phyloP scores from a whole-genome alignment of 2,888 invertebrate species.

The Torymus aiolomorphi region DNA sequence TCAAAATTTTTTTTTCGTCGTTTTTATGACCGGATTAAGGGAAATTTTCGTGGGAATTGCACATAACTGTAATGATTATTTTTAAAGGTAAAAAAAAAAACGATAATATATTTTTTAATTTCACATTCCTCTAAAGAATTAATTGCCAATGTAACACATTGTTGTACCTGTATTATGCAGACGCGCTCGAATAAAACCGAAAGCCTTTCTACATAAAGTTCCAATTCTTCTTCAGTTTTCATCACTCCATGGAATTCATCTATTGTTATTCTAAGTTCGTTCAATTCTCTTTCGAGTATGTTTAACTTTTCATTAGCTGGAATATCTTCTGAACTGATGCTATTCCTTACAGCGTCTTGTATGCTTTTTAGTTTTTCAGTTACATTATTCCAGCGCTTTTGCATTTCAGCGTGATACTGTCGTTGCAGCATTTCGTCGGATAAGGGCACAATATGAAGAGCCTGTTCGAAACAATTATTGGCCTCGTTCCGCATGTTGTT shows the following conservation, averaged over 20 bases:
- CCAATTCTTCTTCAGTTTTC: constrained; percentile 89
- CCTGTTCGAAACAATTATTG: constrained; percentile 84
- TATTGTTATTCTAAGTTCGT: constrained; percentile 83
- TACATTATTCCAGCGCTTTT: constrained; percentile 85
- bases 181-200: constrained; percentile 86
- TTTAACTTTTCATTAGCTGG: constrained; percentile 85
- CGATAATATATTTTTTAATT: not conserved
- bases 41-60: too few species aligned
- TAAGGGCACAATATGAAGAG: constrained; percentile 87
- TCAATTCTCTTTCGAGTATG: constrained; percentile 85
- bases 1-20: too few species aligned
- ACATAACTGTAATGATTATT: too few species aligned
- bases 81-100: not conserved
- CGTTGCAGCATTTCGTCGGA: constrained; percentile 90
- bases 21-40: too few species aligned
- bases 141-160: not conserved
- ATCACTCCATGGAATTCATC: constrained; percentile 86
- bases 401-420: constrained; percentile 86
- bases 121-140: not conserved
- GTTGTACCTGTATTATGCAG: constrained; percentile 81
- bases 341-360: constrained; percentile 82
- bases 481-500: constrained; percentile 86
- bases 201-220: constrained; percentile 87
- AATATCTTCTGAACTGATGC: constrained; percentile 84
- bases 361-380: constrained; percentile 81